phyloP scores from a whole-genome alignment of 2,888 invertebrate species.

The Diachrysia chrysitis region DNA sequence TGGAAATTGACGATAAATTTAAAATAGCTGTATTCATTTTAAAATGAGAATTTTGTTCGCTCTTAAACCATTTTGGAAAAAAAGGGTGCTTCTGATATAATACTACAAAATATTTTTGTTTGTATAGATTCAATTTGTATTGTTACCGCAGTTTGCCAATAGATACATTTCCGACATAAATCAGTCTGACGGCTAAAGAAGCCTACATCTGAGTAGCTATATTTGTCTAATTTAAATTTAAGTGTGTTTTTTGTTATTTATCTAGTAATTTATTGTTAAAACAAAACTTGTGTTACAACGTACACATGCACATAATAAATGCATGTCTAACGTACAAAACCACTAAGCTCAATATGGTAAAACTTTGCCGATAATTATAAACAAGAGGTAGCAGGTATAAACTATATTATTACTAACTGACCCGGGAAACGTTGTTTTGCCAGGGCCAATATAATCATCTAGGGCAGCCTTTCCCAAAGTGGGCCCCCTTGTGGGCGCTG shows the following conservation, averaged over 20 bases:
- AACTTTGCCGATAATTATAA: neutral
- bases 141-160: neutral
- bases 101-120: neutral
- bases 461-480: no score
- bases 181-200: neutral
- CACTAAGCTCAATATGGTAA: neutral
- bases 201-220: neutral
- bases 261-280: no score
- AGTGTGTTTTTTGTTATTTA: no score
- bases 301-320: neutral
- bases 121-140: neutral
- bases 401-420: no score
- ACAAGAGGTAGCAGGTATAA: neutral
- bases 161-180: neutral
- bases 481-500: no score
- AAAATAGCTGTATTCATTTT: neutral
- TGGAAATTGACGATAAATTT: neutral
- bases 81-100: neutral
- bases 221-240: no score
- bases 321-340: neutral
- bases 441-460: no score
- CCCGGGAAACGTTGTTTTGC: no score
- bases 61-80: neutral
- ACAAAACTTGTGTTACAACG: neutral
- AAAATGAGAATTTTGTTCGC: neutral